Evolutionary conservation across 2,888 invertebrate genomes (phyloP).

Genomic region (Cetonia aurata): DNA sequence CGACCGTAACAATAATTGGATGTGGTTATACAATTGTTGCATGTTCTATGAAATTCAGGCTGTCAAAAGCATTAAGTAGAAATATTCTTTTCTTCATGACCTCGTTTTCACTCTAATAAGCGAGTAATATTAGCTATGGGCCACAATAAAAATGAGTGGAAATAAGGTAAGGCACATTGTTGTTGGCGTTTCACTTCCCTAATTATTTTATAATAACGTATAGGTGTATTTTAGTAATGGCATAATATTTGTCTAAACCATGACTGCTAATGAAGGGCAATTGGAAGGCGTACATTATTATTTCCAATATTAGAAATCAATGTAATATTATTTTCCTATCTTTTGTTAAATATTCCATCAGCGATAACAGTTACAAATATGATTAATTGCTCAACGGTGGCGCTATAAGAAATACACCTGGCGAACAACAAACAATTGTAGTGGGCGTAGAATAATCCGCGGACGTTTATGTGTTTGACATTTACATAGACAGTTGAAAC

Average conservation of each 20-base stretch:
- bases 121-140: conserved; percentile 1
- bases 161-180: too few species aligned
- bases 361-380: background rate
- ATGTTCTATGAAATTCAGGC: conserved; percentile 2
- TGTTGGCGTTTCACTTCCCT: too few species aligned
- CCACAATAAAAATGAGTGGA: background rate
- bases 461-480: conserved; percentile 49
- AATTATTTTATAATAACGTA: too few species aligned
- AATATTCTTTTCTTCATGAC: background rate
- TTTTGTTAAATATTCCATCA: background rate
- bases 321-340: background rate
- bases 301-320: too few species aligned
- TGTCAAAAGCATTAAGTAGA: conserved; percentile 12
- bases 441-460: conserved; percentile 19
- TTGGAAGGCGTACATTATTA: background rate
- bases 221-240: background rate
- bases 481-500: conserved; percentile 50
- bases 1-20: background rate
- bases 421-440: conserved; percentile 4
- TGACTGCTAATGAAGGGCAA: too few species aligned
- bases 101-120: conserved; percentile 5
- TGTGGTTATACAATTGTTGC: conserved; percentile 18
- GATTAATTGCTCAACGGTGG: background rate
- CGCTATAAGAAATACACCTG: background rate
- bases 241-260: background rate